Evolutionary conservation across 2,113 vertebrate species (phyloP).

Genomic region (Micromys minutus): DNA sequence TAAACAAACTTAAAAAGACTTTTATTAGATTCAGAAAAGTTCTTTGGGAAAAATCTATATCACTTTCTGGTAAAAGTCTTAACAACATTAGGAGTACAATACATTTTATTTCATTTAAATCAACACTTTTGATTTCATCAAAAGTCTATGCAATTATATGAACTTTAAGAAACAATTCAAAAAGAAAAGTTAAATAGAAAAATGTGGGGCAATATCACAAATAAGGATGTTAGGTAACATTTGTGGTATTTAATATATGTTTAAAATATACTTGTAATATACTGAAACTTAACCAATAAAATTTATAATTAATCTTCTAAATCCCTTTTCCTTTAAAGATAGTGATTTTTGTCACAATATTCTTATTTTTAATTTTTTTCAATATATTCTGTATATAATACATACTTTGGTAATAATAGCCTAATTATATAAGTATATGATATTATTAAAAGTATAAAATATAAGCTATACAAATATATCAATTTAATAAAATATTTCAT

Average conservation of each 20-base stretch:
- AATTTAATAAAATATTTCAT: constrained; percentile 5
- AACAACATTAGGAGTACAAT: neutral
- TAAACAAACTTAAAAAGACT: neutral
- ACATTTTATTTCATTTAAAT: neutral
- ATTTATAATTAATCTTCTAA: constrained; percentile 17
- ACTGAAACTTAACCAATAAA: neutral
- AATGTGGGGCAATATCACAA: neutral
- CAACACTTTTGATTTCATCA: neutral
- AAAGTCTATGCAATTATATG: neutral
- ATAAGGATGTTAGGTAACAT: neutral
- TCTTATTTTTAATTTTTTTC: too few species aligned
- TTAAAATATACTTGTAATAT: neutral
- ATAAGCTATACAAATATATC: neutral
- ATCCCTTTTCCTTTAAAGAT: neutral
- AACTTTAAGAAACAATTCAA: neutral
- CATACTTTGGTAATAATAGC: neutral
- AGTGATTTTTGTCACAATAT: too few species aligned
- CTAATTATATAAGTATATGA: neutral
- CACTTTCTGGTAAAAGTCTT: neutral
- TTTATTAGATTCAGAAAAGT: neutral
- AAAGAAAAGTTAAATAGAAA: constrained; percentile 35
- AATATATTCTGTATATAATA: neutral
- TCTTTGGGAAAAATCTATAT: neutral
- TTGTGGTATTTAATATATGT: neutral
- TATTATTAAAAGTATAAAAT: too few species aligned